A percentile compares a stretch with the other conserved stretches of the same genome.
These are phyloP conservation scores for Adelosebastes latens DNA, from an alignment of 2,797 vertebrate species.

Conservation along the genomic window DNA sequence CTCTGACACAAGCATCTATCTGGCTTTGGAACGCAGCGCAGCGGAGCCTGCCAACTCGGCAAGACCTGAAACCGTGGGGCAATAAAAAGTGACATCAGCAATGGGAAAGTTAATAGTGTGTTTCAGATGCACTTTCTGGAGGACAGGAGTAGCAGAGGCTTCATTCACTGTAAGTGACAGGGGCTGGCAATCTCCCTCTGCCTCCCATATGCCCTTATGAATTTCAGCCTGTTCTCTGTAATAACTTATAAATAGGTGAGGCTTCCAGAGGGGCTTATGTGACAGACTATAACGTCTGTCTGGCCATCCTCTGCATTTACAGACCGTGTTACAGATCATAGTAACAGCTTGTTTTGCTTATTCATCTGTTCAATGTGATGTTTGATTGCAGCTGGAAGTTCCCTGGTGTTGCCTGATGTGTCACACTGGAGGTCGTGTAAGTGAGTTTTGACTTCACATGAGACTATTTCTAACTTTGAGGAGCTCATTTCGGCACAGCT, in stretches of 20 bases:
- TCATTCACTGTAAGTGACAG: conserved; percentile 75
- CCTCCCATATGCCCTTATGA: conserved; percentile 54
- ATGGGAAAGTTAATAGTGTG: conserved; percentile 80
- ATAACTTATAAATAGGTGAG: conserved; percentile 61
- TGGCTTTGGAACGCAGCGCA: conserved; percentile 55
- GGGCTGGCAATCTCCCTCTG: conserved; percentile 58
- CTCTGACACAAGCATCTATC: conserved; percentile 72
- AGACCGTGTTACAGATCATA: conserved; percentile 38
- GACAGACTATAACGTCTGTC: conserved; percentile 26
- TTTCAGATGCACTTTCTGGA: conserved; percentile 78
- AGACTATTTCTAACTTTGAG: conserved; percentile 52
- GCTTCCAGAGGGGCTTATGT: conserved; percentile 29
- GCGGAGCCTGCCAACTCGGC: conserved; percentile 67
- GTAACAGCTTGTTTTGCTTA: conserved; percentile 53
- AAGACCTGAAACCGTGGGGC: conserved; percentile 70
- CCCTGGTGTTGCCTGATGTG: conserved; percentile 21
- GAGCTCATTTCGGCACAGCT: conserved; percentile 62
- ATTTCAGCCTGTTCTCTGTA: conserved; percentile 56
- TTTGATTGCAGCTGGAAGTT: conserved; percentile 51
- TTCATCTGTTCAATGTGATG: conserved; percentile 39
- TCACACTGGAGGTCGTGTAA: conserved; percentile 28
- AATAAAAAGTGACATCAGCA: conserved; percentile 81
- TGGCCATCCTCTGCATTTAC: conserved; percentile 34
- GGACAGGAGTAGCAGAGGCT: conserved; percentile 59
- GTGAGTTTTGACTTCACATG: conserved; percentile 35